A percentile compares a stretch with the other conserved stretches of the same genome.
phyloP scores from a whole-genome alignment of 2,888 invertebrate species.

The Agelastica alni region DNA sequence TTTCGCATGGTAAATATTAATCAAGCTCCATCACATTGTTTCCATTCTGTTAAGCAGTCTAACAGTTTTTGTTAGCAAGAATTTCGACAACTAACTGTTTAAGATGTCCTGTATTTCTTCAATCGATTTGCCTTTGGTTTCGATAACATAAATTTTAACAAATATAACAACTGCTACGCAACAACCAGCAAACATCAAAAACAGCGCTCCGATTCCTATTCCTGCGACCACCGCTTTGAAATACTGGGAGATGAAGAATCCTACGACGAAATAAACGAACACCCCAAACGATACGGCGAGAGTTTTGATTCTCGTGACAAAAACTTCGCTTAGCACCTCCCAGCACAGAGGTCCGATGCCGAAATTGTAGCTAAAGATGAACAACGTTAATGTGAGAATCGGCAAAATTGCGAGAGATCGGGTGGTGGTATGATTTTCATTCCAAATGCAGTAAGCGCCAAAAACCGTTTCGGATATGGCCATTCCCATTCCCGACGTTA shows the following conservation, averaged over 20 bases:
- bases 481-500: constrained; percentile 72
- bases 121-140: constrained; percentile 25
- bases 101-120: constrained; percentile 23
- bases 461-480: constrained; percentile 56
- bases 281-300: constrained; percentile 55
- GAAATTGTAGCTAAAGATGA: constrained; percentile 69
- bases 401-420: constrained; percentile 10
- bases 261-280: constrained; percentile 42
- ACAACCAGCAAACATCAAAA: constrained; percentile 39
- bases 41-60: too few relatives aligned
- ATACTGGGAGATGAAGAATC: constrained; percentile 38
- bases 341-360: constrained; percentile 78
- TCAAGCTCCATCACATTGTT: too few relatives aligned
- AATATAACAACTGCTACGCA: constrained; percentile 34
- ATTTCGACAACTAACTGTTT: not conserved
- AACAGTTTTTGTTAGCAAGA: too few relatives aligned
- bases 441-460: constrained; percentile 63
- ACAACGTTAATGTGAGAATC: constrained; percentile 6
- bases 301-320: constrained; percentile 68
- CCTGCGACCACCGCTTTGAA: constrained; percentile 36
- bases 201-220: constrained; percentile 37
- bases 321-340: constrained; percentile 81
- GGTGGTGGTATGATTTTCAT: constrained; percentile 48
- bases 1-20: too few relatives aligned
- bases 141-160: constrained; percentile 33